Conservation (phyloP, 2,797 vertebrate genomes). For the Rachycentron canadum region DNA sequence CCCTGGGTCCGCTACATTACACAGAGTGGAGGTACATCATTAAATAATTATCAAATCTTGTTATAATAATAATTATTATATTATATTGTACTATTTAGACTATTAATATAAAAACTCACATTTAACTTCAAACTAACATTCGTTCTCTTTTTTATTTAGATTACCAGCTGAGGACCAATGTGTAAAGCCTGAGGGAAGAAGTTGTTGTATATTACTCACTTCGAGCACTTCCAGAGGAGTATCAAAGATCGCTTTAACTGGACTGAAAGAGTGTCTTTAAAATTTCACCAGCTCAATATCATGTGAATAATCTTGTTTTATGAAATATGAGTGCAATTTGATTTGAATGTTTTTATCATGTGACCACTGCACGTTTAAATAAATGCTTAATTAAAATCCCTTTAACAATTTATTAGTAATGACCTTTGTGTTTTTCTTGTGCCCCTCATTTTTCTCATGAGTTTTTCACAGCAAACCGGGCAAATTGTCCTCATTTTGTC, state of each 20-base stretch:
- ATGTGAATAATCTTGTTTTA: conserved; percentile 50
- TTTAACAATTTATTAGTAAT: conserved; percentile 21
- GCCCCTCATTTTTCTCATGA: not conserved
- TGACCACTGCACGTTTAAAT: conserved; percentile 30
- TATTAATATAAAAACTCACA: not conserved
- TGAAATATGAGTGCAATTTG: conserved; percentile 39
- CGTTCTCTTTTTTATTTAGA: conserved; percentile 79
- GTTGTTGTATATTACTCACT: conserved; percentile 7
- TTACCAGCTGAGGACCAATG: conserved; percentile 93
- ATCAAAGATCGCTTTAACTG: conserved; percentile 48
- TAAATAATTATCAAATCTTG: not conserved
- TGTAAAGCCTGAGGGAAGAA: conserved; percentile 57
- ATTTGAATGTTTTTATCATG: conserved; percentile 57
- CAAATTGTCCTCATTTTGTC: not conserved
- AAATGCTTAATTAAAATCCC: not conserved
- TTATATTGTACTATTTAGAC: not conserved
- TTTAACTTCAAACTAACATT: not conserved
- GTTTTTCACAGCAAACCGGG: conserved; percentile 13
- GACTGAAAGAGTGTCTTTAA: conserved; percentile 64
- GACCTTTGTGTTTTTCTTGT: not conserved
- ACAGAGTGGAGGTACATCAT: conserved; percentile 91
- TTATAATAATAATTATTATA: not conserved
- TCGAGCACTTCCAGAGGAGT: conserved; percentile 38
- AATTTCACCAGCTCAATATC: conserved; percentile 58
- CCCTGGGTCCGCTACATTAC: conserved; percentile 98